Conservation (phyloP, 2,797 vertebrate species). For the Chromobotia macracanthus region DNA sequence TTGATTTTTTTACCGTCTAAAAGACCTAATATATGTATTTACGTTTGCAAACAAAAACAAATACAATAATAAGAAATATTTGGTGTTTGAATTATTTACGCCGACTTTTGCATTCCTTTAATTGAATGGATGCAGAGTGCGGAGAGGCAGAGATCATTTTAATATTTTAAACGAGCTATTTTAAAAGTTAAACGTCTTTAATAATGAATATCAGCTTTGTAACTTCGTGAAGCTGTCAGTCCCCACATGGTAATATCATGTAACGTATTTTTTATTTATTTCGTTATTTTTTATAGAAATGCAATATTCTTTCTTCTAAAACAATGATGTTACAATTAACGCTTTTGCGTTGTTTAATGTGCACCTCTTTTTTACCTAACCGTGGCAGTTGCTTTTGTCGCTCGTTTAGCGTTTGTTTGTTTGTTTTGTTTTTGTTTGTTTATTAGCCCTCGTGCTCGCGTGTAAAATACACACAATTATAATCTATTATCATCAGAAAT, state of each 20-base stretch:
- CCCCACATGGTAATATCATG: neutral
- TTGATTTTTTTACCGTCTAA: neutral
- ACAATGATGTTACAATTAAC: neutral
- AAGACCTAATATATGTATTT: neutral
- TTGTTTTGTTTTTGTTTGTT: constrained; percentile 7
- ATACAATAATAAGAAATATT: neutral
- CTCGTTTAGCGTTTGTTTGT: neutral
- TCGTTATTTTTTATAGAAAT: neutral
- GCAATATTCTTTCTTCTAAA: neutral
- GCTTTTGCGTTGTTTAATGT: no score
- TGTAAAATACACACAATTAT: neutral
- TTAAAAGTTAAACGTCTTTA: no score
- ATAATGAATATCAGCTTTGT: neutral
- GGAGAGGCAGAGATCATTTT: no score
- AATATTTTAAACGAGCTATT: no score
- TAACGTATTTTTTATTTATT: neutral
- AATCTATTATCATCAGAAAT: neutral
- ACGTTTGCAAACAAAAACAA: neutral
- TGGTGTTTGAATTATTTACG: neutral
- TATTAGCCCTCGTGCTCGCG: neutral
- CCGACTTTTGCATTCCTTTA: neutral
- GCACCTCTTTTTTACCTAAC: neutral
- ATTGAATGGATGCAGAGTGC: no score
- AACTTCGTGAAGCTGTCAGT: neutral
- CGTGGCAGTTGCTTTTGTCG: neutral